phyloP scores from a whole-genome alignment of 2,797 vertebrate species.

The Falco columbarius region DNA sequence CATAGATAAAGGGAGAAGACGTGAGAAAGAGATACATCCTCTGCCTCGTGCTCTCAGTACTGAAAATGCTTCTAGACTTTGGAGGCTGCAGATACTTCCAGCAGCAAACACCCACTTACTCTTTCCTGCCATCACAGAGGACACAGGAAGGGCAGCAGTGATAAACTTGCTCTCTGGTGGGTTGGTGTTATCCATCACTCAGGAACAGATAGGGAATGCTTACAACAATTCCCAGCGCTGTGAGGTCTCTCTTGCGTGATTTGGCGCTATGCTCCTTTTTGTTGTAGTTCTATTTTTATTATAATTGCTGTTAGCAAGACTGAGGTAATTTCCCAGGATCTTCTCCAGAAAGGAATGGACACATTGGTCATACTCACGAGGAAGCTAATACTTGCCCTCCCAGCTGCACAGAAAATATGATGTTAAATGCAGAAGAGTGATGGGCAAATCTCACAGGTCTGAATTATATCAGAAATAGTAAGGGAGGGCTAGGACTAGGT shows the following conservation, averaged over 20 bases:
- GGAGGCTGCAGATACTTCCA: not conserved
- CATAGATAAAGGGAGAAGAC: constrained; percentile 47
- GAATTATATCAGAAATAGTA: not conserved
- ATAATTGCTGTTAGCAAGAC: not conserved
- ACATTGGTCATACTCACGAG: not conserved
- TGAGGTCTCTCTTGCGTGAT: not conserved
- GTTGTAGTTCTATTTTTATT: not conserved
- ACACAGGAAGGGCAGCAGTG: constrained; percentile 30
- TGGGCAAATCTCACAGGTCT: not conserved
- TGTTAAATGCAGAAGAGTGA: not conserved
- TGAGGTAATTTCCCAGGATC: not conserved
- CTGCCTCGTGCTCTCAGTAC: not conserved
- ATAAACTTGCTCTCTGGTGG: not conserved
- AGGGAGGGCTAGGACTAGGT: not conserved
- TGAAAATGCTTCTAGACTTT: not conserved
- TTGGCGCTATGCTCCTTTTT: not conserved
- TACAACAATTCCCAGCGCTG: not conserved
- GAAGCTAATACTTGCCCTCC: not conserved
- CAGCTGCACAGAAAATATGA: not conserved
- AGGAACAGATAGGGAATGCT: not conserved
- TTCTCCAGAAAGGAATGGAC: not conserved
- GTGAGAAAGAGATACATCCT: not conserved
- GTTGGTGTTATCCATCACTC: constrained; percentile 8
- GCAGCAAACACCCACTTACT: not conserved
- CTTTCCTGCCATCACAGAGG: constrained; percentile 14